phyloP scores from a whole-genome alignment of 1,140 invertebrate species.

The Lutraria rhynchaena region DNA sequence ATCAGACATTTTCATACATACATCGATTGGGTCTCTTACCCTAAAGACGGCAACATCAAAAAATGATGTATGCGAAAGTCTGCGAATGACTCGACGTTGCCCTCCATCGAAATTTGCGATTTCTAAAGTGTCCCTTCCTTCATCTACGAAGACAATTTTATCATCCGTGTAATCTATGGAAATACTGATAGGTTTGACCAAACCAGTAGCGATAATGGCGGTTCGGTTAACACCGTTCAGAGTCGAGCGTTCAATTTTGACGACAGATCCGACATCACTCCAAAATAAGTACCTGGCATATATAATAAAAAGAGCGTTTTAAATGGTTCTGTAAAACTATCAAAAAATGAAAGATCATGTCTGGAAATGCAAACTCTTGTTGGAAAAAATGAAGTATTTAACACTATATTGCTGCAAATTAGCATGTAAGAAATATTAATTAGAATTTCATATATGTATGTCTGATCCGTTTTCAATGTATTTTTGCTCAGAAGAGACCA shows the following conservation, averaged over 20 bases:
- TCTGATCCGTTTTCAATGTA: neutral
- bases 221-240: slow-evolving; percentile 4
- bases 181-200: neutral
- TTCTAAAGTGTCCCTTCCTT: slow-evolving; percentile 20
- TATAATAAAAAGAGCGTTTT: neutral
- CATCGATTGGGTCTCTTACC: neutral
- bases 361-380: neutral
- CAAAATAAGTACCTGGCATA: slow-evolving; percentile 39
- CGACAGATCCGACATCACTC: slow-evolving; percentile 22
- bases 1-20: neutral
- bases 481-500: no score
- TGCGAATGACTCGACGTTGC: neutral
- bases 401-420: neutral
- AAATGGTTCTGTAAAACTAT: neutral
- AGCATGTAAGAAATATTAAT: neutral
- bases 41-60: slow-evolving; percentile 26
- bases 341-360: neutral
- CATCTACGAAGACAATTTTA: slow-evolving; percentile 9
- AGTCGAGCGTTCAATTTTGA: slow-evolving; percentile 36
- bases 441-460: neutral
- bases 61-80: slow-evolving; percentile 1
- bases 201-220: slow-evolving; percentile 18
- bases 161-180: neutral
- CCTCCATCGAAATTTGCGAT: slow-evolving; percentile 17
- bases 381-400: neutral